Percentiles rank a stretch among this genome's conserved stretches.
Evolutionary conservation across 2,888 invertebrate species (phyloP).

Genomic region (Pyrgus malvae): DNA sequence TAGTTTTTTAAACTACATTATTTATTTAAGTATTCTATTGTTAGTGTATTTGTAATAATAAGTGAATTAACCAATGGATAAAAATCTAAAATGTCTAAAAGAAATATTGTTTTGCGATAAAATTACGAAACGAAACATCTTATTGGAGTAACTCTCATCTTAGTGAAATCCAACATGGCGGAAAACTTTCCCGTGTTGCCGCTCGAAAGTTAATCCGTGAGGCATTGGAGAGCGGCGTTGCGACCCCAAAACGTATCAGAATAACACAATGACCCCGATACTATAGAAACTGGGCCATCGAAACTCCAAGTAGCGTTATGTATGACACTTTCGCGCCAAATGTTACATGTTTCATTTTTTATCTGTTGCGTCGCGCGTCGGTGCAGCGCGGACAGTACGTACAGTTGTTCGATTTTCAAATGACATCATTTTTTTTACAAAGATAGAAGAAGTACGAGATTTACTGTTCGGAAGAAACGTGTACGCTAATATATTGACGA

Average conservation of each 20-base stretch:
- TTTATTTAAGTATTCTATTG: too few relatives aligned
- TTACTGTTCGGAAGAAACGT: too few relatives aligned
- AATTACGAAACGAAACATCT: too few relatives aligned
- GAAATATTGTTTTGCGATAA: too few relatives aligned
- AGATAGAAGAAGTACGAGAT: too few relatives aligned
- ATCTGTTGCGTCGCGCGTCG: not conserved
- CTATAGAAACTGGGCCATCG: slow-evolving; percentile 18
- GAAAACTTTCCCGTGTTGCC: slow-evolving; percentile 13
- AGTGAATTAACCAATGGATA: too few relatives aligned
- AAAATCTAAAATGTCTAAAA: too few relatives aligned
- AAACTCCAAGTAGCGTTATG: not conserved
- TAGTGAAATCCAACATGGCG: slow-evolving; percentile 17
- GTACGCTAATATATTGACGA: too few relatives aligned
- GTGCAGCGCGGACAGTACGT: not conserved
- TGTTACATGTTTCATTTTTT: not conserved
- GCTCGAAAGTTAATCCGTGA: slow-evolving; percentile 18
- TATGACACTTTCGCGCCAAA: slow-evolving; percentile 18
- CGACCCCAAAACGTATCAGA: slow-evolving; percentile 25
- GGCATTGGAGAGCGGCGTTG: slow-evolving; percentile 26
- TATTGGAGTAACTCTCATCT: not conserved
- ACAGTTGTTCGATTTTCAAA: not conserved
- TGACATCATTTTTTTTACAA: not conserved
- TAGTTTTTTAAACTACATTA: too few relatives aligned
- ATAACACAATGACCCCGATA: slow-evolving; percentile 27
- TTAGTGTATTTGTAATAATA: too few relatives aligned